Base-by-base conservation (phyloP, 2,888 invertebrate genomes). In the Euproctis similis region DNA sequence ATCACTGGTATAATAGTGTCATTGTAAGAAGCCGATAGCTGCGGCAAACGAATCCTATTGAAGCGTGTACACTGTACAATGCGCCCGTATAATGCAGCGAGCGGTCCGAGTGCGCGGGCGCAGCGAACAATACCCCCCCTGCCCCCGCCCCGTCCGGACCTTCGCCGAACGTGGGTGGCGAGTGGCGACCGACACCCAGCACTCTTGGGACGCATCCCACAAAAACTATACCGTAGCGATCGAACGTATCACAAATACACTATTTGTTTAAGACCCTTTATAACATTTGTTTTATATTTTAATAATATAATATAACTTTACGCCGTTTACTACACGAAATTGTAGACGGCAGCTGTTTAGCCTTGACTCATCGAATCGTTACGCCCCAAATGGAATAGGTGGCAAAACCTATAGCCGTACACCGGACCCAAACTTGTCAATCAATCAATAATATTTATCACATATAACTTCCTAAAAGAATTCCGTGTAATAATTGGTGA, bases 31-130 rank as follows among this genome's bases (percentile, higher is more conserved):
- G 55, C 47, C 68, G 65, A 76, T 73, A 70, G 71, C 61, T 61
- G 65, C 67, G 68, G 75, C 72, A 68, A 73, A 73, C 68, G 77
- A 75, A 72, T 61, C 55, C 73, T 72, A 82, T 82, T 82, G 80
- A 78, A 72, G 72, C 70, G 66, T 63, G 62, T 61, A 82, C 82
- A 84, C 82, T 82, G 72, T 67, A 82, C 82, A 84, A 82, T 82
- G 72, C 67, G 72, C 82, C 82, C 82, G 80, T 68, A 84, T 82
- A 76, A 72, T 75, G 62, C 60, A 41, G 53, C 54, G 60, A 41
- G 53, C 54, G 60, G 73, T 66, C 70, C 70, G 66, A 63, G 59
- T 57, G 68, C 64, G 64, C 61, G 55, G 58, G 71, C 71, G 67
- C 61, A 46, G 35, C 57, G 61, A 63, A 77, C 77, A 77, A 78